Evolutionary conservation across 2,113 vertebrate species (phyloP).

Genomic region (Cathartes aura): DNA sequence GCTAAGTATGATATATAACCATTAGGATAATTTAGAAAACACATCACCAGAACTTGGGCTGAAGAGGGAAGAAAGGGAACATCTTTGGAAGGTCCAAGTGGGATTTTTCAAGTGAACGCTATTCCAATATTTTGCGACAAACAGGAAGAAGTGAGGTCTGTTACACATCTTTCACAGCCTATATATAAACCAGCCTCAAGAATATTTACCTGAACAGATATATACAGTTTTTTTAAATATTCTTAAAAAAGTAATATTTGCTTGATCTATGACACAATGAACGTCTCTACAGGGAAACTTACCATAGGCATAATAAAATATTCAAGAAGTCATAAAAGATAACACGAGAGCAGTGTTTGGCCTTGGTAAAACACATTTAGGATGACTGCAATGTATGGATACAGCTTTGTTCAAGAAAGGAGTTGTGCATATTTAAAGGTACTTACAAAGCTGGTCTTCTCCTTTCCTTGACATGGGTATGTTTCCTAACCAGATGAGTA

Average conservation of each 20-base stretch:
- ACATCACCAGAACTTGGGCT: slow-evolving; percentile 54
- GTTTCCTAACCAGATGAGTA: slow-evolving; percentile 10
- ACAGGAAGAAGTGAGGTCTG: slow-evolving; percentile 45
- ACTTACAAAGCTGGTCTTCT: slow-evolving; percentile 45
- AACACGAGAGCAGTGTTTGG: slow-evolving; percentile 42
- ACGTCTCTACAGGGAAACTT: slow-evolving; percentile 43
- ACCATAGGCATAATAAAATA: slow-evolving; percentile 53
- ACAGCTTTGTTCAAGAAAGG: slow-evolving; percentile 39
- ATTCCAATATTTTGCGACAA: slow-evolving; percentile 39
- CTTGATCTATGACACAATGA: slow-evolving; percentile 68
- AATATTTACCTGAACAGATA: slow-evolving; percentile 51
- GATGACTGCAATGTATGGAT: slow-evolving; percentile 32
- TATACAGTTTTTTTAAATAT: slow-evolving; percentile 16
- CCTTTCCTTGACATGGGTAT: slow-evolving; percentile 31
- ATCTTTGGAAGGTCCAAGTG: slow-evolving; percentile 56
- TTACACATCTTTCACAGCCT: slow-evolving; percentile 40
- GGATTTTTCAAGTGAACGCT: slow-evolving; percentile 47
- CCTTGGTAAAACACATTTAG: slow-evolving; percentile 42
- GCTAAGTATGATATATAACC: slow-evolving; percentile 63
- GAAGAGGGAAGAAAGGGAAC: slow-evolving; percentile 37
- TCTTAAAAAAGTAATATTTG: slow-evolving; percentile 64
- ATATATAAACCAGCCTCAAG: slow-evolving; percentile 41
- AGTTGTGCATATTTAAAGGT: slow-evolving; percentile 52
- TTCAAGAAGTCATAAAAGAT: slow-evolving; percentile 55
- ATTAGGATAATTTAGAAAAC: slow-evolving; percentile 68